Evolutionary conservation across 2,113 vertebrate species (phyloP), one percentile per base, ranked within the genome.

Genomic region (Tonatia bakeri): DNA sequence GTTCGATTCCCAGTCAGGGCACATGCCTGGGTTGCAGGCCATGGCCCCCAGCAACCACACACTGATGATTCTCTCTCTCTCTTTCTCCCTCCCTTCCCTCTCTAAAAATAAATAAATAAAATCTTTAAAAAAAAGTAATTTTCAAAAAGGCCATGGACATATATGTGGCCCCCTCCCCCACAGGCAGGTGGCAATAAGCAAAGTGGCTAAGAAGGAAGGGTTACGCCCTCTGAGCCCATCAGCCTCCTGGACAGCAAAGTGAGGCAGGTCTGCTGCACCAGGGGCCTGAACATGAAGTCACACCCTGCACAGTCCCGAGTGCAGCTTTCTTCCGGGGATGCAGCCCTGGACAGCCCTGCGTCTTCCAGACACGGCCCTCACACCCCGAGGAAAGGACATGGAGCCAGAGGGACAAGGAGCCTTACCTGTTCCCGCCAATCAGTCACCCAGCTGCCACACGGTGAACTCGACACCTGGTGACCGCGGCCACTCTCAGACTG

Each of bases 381-480:
- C 3, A 1, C 8, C 13, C 70, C 24, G 13, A 59, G 82, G 15
- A 4, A 13, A n/a, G 47, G 76, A 79, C 45, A 12, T 4, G 3
- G 20, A 43, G 22, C 3, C 9, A 9, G 65, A 56, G 4, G 28
- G 56, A 28, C 33, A 1, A 1, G 56, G 17, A 0, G 59, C 69
- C 64, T 28, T 4, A 7, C 28, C 2, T 38, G 0, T 1, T 26
- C 36, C 45, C 54, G 19, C 43, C 54, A 38, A 7, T 14, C 12
- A 33, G 61, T 36, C 3, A 7, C 0, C 45, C 36, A 17, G 54
- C 40, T 1, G 33, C 40, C 43, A 52, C 24, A 1, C 1, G 0
- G 13, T 1, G 14, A 9, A 1, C n/a, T 6, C 7, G 0, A 17
- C 7, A 2, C 9, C 36, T 0, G 2, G 59, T 50, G 1, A 1